These are phyloP conservation scores for Apogon hyalosoma DNA, from an alignment of 2,797 vertebrate genomes.

Conservation along the genomic window DNA sequence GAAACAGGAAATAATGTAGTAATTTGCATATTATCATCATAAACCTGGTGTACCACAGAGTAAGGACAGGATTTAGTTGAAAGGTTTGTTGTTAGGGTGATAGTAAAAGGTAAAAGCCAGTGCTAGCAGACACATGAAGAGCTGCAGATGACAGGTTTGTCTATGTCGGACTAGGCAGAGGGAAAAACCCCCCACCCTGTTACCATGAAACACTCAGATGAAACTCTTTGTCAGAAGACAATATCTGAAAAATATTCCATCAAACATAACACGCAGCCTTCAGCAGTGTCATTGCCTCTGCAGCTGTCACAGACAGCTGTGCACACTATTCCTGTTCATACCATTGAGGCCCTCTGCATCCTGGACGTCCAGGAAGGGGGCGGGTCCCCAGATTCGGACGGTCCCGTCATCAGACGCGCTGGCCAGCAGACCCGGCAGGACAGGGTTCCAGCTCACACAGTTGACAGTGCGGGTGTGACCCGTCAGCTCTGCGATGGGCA, in stretches of 20 bases:
- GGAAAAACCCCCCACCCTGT: too few relatives aligned
- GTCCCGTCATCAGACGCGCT: conserved; percentile 97
- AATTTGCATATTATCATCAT: too few relatives aligned
- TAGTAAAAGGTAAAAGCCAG: too few relatives aligned
- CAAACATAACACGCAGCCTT: neutral
- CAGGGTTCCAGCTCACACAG: conserved; percentile 98
- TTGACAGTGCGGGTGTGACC: conserved; percentile 97
- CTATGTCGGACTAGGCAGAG: too few relatives aligned
- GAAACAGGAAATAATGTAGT: too few relatives aligned
- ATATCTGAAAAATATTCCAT: neutral
- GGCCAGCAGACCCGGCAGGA: conserved; percentile 93
- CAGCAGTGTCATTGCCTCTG: neutral
- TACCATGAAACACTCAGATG: too few relatives aligned
- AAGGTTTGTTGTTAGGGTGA: too few relatives aligned
- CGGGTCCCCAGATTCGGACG: conserved; percentile 96
- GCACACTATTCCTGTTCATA: conserved; percentile 32
- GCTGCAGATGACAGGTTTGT: too few relatives aligned
- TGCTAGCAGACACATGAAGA: too few relatives aligned
- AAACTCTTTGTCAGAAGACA: neutral
- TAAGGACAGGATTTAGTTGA: too few relatives aligned
- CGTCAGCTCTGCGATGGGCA: conserved; percentile 95
- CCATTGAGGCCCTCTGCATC: conserved; percentile 89
- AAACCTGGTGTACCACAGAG: too few relatives aligned
- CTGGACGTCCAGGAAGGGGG: conserved; percentile 92
- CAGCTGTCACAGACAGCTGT: neutral